Evolutionary conservation across 2,888 invertebrate species (phyloP), one percentile per base, ranked within the genome.

Genomic region (Netelia melanura): DNA sequence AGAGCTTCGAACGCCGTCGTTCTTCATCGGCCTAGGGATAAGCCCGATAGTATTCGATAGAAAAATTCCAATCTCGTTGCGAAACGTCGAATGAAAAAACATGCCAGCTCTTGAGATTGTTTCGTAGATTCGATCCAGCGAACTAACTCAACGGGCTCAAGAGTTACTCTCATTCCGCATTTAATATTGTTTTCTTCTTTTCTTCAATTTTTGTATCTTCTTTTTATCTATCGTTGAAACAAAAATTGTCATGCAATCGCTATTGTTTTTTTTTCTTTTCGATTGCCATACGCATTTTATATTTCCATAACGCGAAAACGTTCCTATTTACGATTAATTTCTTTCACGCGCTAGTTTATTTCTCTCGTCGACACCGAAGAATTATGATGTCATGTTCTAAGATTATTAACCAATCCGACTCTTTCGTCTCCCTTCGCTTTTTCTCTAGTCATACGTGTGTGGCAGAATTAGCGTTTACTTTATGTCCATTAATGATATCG

Each of bases 391-490:
- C 9, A 30, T 0, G 14, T 17, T 10, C 3, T 23, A 25, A 64
- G 65, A 58, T 38, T 21, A 8, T 17, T 25, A 43, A 83, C 56
- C 64, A 56, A 61, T 62, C 48, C 30, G 70, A 30, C 44, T 79
- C 62, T 76, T 62, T 48, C 44, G 30, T 70, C 54, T 74, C 38
- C 48, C 74, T 72, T 77, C 64, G 68, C 65, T 83, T 38, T 38
- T 52, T 54, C 56, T 83, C 84, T 88, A 88, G 88, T 87, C 86
- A 85, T 81, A 76, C 64, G 30, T 61, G 76, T 67, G 30, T 61
- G 68, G 71, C 54, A 23, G 17, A 68, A 52, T 43, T 44, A 75
- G 48, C 68, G 70, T 61, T 58, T 10, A 79, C 61, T 8, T n/a
- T 25, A 23, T 54, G 62, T 61, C 23, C 17, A 38, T 65, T 9